A percentile compares a stretch with the other conserved stretches of the same genome.
Evolutionary conservation across 2,113 vertebrate genomes (phyloP).

Genomic region (Pagrus major): DNA sequence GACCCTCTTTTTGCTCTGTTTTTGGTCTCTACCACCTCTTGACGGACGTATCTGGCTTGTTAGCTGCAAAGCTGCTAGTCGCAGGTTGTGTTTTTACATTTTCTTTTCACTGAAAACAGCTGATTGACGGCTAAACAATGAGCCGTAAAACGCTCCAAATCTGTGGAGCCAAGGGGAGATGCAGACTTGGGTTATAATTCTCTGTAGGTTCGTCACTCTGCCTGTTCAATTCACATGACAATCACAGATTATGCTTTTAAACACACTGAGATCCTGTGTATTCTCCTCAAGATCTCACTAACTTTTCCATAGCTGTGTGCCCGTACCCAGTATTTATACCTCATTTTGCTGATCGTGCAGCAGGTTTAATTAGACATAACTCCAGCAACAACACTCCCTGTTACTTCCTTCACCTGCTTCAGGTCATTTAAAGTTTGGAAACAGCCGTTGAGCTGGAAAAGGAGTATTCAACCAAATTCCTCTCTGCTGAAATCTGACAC

Average conservation of each 20-base stretch:
- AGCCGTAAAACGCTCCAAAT: background rate
- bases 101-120: background rate
- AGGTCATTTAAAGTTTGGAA: conserved; percentile 35
- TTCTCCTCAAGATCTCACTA: background rate
- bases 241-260: background rate
- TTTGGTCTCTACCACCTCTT: background rate
- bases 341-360: conserved; percentile 24
- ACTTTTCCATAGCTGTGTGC: background rate
- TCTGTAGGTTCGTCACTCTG: background rate
- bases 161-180: no score
- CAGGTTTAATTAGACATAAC: background rate
- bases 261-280: background rate
- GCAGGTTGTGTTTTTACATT: no score
- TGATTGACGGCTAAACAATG: background rate
- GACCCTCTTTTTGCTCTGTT: background rate
- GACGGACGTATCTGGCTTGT: background rate
- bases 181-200: background rate
- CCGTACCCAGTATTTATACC: conserved; percentile 5
- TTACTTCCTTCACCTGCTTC: conserved; percentile 34
- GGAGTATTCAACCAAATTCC: conserved; percentile 19
- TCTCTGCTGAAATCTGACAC: conserved; percentile 29
- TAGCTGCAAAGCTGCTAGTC: background rate
- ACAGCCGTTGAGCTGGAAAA: conserved; percentile 8
- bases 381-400: background rate
- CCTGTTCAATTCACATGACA: background rate